phyloP scores from a whole-genome alignment of 2,797 vertebrate genomes.

The Otus scops region DNA sequence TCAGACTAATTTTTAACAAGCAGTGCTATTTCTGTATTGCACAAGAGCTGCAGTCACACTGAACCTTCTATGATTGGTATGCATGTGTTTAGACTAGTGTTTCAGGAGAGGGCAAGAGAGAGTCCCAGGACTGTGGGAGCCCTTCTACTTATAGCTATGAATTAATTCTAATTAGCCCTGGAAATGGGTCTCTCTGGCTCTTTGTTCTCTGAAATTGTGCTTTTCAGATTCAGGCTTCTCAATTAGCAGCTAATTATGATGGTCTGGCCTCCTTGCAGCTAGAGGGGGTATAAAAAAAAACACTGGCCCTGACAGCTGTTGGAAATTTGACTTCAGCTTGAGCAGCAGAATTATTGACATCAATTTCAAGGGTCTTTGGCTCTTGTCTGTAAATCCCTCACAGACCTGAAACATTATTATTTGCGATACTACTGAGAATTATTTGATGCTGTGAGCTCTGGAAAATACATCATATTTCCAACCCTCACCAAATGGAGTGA shows the following conservation, averaged over 20 bases:
- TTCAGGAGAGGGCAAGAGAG: conserved; percentile 26
- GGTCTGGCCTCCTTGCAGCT: conserved; percentile 25
- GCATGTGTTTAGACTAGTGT: conserved; percentile 30
- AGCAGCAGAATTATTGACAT: neutral
- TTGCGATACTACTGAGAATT: neutral
- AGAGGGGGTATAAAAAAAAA: neutral
- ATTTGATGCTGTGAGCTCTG: neutral
- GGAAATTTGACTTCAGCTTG: conserved; percentile 12
- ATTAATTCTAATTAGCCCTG: conserved; percentile 59
- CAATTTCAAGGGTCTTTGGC: neutral
- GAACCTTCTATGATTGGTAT: conserved; percentile 20
- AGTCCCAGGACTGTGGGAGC: conserved; percentile 40
- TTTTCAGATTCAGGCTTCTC: conserved; percentile 16
- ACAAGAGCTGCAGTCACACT: conserved; percentile 24
- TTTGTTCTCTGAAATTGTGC: conserved; percentile 44
- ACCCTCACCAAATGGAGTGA: neutral
- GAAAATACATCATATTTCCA: neutral
- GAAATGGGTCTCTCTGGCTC: conserved; percentile 6
- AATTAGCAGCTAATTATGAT: conserved; percentile 69
- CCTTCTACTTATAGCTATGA: conserved; percentile 50
- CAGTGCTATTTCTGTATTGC: conserved; percentile 44
- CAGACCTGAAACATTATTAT: neutral
- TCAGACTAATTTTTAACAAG: conserved; percentile 37
- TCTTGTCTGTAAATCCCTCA: neutral
- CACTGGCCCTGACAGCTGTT: neutral